Conservation (phyloP, 2,888 invertebrate species). For the Antitype chi region DNA sequence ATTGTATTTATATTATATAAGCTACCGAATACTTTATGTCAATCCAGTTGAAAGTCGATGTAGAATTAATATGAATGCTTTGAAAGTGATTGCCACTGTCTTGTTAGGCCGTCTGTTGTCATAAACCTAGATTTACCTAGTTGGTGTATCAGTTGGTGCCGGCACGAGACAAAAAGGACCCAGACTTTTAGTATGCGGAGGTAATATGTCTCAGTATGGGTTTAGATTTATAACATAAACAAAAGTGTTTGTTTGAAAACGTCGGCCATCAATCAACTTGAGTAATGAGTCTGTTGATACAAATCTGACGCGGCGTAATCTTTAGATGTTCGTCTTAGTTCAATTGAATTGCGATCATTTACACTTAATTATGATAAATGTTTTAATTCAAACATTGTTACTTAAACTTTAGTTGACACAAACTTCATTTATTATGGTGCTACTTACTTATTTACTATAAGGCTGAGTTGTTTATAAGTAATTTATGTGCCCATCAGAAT, state of each 20-base stretch:
- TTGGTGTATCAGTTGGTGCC: too few species aligned
- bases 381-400: constrained; percentile 40
- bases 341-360: constrained; percentile 57
- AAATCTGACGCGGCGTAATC: constrained; percentile 45
- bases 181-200: constrained; percentile 30
- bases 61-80: too few species aligned
- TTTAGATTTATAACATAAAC: constrained; percentile 51
- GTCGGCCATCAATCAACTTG: constrained; percentile 55
- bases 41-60: too few species aligned
- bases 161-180: neutral
- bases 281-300: constrained; percentile 56
- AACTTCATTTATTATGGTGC: constrained; percentile 18
- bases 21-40: too few species aligned
- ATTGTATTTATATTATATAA: neutral
- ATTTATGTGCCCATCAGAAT: neutral
- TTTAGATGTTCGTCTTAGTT: constrained; percentile 41
- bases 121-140: too few species aligned
- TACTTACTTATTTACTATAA: neutral
- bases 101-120: too few species aligned
- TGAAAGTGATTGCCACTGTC: too few species aligned
- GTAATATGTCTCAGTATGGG: constrained; percentile 18
- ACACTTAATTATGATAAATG: constrained; percentile 52
- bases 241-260: constrained; percentile 46
- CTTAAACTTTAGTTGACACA: constrained; percentile 5
- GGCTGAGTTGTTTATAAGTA: neutral